These are phyloP conservation scores for Callithrix jacchus DNA, from an alignment of 2,113 vertebrate species.

Conservation along the genomic window DNA sequence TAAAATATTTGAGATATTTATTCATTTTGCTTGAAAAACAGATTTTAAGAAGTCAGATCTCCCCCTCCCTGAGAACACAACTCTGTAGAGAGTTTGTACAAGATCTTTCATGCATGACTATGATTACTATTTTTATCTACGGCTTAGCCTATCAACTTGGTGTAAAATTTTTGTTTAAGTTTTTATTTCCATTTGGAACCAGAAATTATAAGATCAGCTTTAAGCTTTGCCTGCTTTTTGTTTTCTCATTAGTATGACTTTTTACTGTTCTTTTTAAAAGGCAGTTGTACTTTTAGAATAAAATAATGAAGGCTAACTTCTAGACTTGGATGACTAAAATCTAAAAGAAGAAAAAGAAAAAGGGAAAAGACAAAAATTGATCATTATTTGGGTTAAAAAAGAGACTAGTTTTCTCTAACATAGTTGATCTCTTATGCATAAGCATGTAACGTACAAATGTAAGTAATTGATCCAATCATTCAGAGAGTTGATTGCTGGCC, in stretches of 20 bases:
- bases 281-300: conserved; percentile 23
- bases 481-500: neutral
- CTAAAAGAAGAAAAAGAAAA: neutral
- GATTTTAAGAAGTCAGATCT: conserved; percentile 70
- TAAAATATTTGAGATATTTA: conserved; percentile 78
- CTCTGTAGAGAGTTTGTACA: conserved; percentile 21
- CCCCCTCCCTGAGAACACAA: conserved; percentile 22
- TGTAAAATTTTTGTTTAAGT: conserved; percentile 46
- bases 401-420: conserved; percentile 10
- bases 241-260: conserved; percentile 47
- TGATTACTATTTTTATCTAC: conserved; percentile 53
- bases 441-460: neutral
- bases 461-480: neutral
- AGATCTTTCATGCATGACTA: conserved; percentile 48
- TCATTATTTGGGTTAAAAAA: neutral
- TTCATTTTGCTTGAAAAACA: conserved; percentile 75
- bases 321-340: conserved; percentile 11
- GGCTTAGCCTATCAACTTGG: conserved; percentile 39
- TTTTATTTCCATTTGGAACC: conserved; percentile 62
- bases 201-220: conserved; percentile 57
- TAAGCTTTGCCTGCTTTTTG: conserved; percentile 42
- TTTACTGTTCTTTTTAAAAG: conserved; percentile 59
- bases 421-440: neutral
- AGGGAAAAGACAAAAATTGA: neutral
- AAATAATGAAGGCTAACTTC: neutral